Percentiles rank a stretch among this genome's conserved stretches.
Conservation (phyloP, 2,113 vertebrate species). For the Panurus biarmicus region DNA sequence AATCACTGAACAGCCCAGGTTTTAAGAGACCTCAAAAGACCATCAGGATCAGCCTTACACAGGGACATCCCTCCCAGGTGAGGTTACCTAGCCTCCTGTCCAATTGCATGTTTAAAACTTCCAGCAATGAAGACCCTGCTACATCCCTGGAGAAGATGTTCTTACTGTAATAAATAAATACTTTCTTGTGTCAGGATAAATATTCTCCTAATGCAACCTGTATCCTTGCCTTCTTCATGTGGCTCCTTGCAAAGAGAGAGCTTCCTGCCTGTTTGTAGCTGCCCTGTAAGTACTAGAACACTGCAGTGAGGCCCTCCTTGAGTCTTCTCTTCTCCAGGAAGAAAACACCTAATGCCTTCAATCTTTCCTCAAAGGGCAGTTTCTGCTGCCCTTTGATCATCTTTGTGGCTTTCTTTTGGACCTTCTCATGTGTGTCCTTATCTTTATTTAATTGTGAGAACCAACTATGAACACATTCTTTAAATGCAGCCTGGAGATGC, state of each 20-base stretch:
- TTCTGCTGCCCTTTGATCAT: background rate
- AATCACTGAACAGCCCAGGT: background rate
- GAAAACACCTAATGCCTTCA: background rate
- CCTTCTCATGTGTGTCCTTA: background rate
- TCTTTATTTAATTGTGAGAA: background rate
- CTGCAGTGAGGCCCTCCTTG: background rate
- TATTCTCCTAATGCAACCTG: background rate
- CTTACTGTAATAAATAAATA: background rate
- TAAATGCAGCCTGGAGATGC: background rate
- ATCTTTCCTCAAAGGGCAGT: background rate
- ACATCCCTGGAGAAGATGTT: background rate
- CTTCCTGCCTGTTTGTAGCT: background rate
- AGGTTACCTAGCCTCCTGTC: background rate
- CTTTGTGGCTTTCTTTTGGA: background rate
- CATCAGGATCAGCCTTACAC: background rate
- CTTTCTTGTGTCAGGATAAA: background rate
- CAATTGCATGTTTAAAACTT: background rate
- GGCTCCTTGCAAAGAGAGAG: background rate
- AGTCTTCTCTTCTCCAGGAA: background rate
- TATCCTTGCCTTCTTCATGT: background rate
- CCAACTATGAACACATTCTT: background rate
- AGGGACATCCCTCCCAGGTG: background rate
- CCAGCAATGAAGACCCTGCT: background rate
- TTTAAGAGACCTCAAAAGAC: background rate
- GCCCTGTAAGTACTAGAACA: background rate